Evolutionary conservation across 2,113 vertebrate species (phyloP), one percentile per base, ranked within the genome.

Genomic region (Panthera uncia): DNA sequence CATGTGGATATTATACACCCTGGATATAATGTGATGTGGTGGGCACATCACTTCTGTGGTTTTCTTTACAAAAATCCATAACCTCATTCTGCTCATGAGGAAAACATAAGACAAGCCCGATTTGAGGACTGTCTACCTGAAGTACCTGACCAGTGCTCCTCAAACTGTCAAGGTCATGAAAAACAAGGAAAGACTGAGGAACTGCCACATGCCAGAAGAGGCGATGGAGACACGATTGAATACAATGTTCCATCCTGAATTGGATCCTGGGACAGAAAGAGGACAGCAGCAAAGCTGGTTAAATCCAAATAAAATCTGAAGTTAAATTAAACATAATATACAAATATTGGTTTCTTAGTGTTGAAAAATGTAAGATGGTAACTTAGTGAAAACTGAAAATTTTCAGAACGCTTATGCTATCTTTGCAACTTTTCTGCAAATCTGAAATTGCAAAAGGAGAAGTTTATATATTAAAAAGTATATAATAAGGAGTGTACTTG

Each of bases 391-490:
- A 93, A 57, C 16, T 65, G 38, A 84, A 71, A 41, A 48, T 78
- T 48, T 78, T 45, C 45, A 89, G 33, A 92, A 89, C 29, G 33
- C 33, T 50, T 48, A 25, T 27, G 23, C 61, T 93, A 19, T 68
- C 61, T 89, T 76, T 96, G 66, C 13, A 61, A 76, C 31, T 68
- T 83, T 83, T 68, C 78, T 33, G 9, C 48, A 69, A 76, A 33
- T 61, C 31, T 76, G 36, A 96, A 96, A 69, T 69, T 88, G 29
- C 48, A 81, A 66, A 92, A 65, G 87, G 33, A 89, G 48, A 74
- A 57, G 5, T 76, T 68, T 23, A 76, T 41, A 45, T 48, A 78
- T 29, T 36, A 31, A 74, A 79, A 92, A 21, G 19, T 74, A 55
- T 73, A n/a, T 7, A 7, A 85, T 48, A 78, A 31, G 27, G 27